Evolutionary conservation across 1,140 invertebrate species (phyloP), one percentile per base, ranked within the genome.

Genomic region (Oscheius sp.): DNA sequence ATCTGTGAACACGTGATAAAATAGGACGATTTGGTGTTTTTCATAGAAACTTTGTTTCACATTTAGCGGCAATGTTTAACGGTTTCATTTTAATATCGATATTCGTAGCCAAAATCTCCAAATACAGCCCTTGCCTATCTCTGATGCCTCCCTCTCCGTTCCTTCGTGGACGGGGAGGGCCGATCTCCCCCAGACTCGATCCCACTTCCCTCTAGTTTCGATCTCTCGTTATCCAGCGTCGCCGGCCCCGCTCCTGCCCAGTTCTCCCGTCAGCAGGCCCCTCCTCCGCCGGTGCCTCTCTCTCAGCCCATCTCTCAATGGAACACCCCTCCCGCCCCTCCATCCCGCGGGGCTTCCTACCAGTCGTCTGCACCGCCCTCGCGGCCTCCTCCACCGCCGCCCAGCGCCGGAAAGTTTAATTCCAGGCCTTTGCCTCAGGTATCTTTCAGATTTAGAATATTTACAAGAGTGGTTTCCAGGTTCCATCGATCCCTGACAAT

Each of bases 331-430:
- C 72, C 72, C 2, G 28, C 64, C n/a, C 72, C 72, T 23, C 72
- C 72, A 3, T 29, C 72, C 15, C 35, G 61, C 18, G 28, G 31
- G n/a, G 61, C 62, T 20, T 64, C 62, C 42, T 31, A 58, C 58
- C 35, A 42, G 20, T 38, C 20, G 3, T 55, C 58, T 34, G 58
- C 58, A 15, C 59, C 70, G 31, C 36, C 70, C 26, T 38, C 59
- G 29, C 61, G 59, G 13, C 70, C 70, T 23, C 70, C 70, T 55
- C 70, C 70, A 29, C 70, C 70, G 7, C 70, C 70, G 1, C 62
- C 70, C 0, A 31, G 26, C 31, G 20, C 49, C n/a, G 42, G 42
- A 15, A 55, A 34, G 0, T 28, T 55, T 7, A 34, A 34, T 29
- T 15, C 67, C 26, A 32, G 67, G 45, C 67, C 67, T 18, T 34